phyloP scores from a whole-genome alignment of 2,888 invertebrate species.

The Xylocampa areola region DNA sequence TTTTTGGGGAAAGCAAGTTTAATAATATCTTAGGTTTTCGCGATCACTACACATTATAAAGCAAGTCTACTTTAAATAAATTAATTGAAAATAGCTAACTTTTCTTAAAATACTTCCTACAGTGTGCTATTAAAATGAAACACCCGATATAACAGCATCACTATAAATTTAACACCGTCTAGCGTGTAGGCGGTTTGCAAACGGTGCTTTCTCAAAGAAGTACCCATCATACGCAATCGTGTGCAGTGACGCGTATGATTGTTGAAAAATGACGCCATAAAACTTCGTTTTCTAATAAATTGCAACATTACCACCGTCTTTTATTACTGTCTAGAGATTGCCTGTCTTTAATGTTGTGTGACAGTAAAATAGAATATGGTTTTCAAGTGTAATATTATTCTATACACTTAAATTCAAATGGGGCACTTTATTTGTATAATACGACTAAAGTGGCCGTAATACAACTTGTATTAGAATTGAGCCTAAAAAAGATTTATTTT shows the following conservation, averaged over 20 bases:
- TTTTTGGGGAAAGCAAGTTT: too few species aligned
- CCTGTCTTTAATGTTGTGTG: slow-evolving; percentile 21
- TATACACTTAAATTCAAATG: slow-evolving; percentile 48
- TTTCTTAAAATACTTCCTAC: too few species aligned
- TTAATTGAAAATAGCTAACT: too few species aligned
- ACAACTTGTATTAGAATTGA: slow-evolving; percentile 37
- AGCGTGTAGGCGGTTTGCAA: slow-evolving; percentile 24
- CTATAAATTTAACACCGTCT: slow-evolving; percentile 46
- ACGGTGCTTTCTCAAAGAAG: slow-evolving; percentile 43
- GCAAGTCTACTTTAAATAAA: too few species aligned
- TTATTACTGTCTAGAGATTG: slow-evolving; percentile 50
- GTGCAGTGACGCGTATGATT: slow-evolving; percentile 77
- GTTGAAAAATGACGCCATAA: slow-evolving; percentile 76
- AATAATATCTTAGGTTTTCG: too few species aligned
- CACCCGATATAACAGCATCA: slow-evolving; percentile 43
- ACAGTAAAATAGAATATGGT: slow-evolving; percentile 29
- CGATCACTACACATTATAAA: too few species aligned
- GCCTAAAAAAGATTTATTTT: slow-evolving; percentile 1
- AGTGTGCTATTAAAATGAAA: too few species aligned
- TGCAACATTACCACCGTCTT: slow-evolving; percentile 64
- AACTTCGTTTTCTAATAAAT: slow-evolving; percentile 70
- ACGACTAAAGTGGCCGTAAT: too few species aligned
- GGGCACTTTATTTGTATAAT: slow-evolving; percentile 25
- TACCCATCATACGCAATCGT: slow-evolving; percentile 72
- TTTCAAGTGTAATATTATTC: slow-evolving; percentile 43